Percentiles rank a stretch among this genome's conserved stretches.
Evolutionary conservation across 1,140 invertebrate genomes (phyloP).

Genomic region (Eriosoma lanigerum): DNA sequence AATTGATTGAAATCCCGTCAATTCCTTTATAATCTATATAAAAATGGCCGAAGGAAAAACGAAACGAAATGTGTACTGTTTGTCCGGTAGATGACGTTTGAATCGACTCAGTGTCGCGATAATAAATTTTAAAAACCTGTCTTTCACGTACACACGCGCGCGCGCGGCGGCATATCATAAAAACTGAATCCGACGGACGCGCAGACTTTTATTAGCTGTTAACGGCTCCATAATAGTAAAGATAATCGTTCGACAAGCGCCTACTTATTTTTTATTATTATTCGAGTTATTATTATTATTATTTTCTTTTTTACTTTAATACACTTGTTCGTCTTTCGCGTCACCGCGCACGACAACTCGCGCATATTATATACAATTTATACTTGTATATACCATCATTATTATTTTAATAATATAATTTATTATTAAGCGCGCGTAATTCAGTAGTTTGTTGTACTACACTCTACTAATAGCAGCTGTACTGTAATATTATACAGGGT

Average conservation of each 20-base stretch:
- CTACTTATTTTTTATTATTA: background rate
- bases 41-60: background rate
- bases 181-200: constrained; percentile 24
- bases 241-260: constrained; percentile 40
- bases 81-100: background rate
- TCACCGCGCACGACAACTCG: background rate
- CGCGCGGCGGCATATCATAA: constrained; percentile 1
- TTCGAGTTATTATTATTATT: background rate
- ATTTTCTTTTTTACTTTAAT: background rate
- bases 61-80: background rate
- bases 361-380: background rate
- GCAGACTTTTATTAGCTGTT: constrained; percentile 48
- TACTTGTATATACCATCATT: background rate
- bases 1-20: too few species aligned
- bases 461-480: too few species aligned
- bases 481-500: too few species aligned
- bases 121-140: constrained; percentile 21
- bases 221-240: constrained; percentile 3
- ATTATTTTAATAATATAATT: background rate
- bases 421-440: constrained; percentile 13
- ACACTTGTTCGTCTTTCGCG: background rate
- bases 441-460: background rate
- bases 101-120: background rate
- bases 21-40: too few species aligned
- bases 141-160: background rate